phyloP scores from a whole-genome alignment of 2,113 vertebrate genomes.

The Leucoraja erinaceus region DNA sequence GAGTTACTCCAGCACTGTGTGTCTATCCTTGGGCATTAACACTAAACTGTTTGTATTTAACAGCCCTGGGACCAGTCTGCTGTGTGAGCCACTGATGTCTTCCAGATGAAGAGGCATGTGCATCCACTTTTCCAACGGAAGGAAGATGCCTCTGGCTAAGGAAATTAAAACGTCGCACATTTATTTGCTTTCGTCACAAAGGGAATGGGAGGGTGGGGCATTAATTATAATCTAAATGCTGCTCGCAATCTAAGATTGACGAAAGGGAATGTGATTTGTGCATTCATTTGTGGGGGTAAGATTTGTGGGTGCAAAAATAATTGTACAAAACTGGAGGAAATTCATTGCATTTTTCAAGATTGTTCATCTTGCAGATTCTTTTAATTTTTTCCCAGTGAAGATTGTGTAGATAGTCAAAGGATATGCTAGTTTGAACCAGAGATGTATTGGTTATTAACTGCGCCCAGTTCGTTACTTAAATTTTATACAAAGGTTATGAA shows the following conservation, averaged over 20 bases:
- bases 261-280: neutral
- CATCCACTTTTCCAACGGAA: constrained; percentile 39
- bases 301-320: neutral
- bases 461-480: constrained; percentile 35
- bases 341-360: neutral
- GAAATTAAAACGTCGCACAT: neutral
- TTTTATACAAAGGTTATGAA: constrained; percentile 36
- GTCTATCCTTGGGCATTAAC: neutral
- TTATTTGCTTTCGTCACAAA: neutral
- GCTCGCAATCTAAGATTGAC: neutral
- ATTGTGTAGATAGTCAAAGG: neutral
- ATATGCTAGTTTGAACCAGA: neutral
- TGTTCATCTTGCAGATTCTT: neutral
- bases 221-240: constrained; percentile 3
- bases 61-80: constrained; percentile 88
- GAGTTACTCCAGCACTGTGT: no score
- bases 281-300: neutral
- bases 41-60: constrained; percentile 42
- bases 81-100: constrained; percentile 67
- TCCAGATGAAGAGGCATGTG: constrained; percentile 49
- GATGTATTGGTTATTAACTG: neutral
- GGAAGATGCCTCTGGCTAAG: neutral
- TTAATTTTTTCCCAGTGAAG: neutral
- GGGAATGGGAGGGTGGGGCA: neutral
- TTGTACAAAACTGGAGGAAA: neutral